Conservation (phyloP, 2,113 vertebrate species). For the Rhinolophus sinicus region DNA sequence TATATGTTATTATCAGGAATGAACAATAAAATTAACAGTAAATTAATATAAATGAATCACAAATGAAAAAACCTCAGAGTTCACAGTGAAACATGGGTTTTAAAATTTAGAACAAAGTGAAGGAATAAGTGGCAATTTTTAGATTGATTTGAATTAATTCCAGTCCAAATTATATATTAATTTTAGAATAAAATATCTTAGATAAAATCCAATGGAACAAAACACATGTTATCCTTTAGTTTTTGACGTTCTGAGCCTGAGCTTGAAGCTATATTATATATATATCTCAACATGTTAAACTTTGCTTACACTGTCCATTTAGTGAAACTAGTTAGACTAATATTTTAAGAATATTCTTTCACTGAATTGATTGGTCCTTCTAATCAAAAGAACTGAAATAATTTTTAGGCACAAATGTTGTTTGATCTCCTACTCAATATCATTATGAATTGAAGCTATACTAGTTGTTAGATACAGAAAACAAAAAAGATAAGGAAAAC, state of each 20-base stretch:
- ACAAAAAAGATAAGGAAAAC: background rate
- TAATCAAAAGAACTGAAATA: background rate
- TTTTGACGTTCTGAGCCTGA: background rate
- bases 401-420: background rate
- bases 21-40: background rate
- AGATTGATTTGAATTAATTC: background rate
- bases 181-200: background rate
- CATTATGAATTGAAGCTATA: background rate
- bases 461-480: background rate
- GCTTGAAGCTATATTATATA: background rate
- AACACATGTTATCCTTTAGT: background rate
- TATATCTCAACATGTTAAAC: background rate
- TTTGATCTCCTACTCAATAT: background rate
- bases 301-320: background rate
- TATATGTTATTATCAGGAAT: background rate
- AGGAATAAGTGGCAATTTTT: background rate
- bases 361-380: background rate
- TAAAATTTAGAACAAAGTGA: background rate
- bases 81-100: background rate
- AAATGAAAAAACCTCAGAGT: background rate
- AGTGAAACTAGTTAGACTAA: background rate
- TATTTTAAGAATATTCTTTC: background rate
- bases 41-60: background rate
- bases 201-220: background rate
- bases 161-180: background rate